Evolutionary conservation across 2,888 invertebrate species (phyloP).

Genomic region (Taenaris catops): DNA sequence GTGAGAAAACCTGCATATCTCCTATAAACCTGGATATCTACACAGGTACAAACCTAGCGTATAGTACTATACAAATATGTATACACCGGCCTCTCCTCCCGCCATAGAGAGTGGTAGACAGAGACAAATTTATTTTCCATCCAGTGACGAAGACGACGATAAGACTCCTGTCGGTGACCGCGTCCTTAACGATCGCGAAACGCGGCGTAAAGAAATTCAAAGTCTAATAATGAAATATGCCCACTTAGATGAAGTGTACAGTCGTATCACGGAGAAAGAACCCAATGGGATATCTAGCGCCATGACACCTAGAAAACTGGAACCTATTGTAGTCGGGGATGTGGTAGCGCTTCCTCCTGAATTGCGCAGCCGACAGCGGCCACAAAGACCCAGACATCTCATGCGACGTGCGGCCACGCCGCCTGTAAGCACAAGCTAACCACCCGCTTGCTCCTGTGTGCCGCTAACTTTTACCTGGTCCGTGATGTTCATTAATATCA

Average conservation of each 20-base stretch:
- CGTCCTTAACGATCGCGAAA: conserved; percentile 85
- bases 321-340: conserved; percentile 60
- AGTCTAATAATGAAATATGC: conserved; percentile 91
- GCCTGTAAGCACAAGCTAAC: conserved; percentile 76
- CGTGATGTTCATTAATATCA: conserved; percentile 49
- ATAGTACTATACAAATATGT: too few species aligned
- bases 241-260: conserved; percentile 86
- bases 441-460: conserved; percentile 63
- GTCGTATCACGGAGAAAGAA: conserved; percentile 61
- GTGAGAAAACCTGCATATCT: too few species aligned
- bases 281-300: conserved; percentile 43
- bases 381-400: conserved; percentile 65
- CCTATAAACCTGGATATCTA: too few species aligned
- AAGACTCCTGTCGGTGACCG: conserved; percentile 77
- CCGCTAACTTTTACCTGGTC: conserved; percentile 70
- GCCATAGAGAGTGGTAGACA: conserved; percentile 55
- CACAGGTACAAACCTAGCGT: too few species aligned
- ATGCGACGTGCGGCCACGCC: conserved; percentile 76
- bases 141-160: conserved; percentile 72
- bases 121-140: conserved; percentile 70
- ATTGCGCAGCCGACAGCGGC: conserved; percentile 62
- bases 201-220: conserved; percentile 90
- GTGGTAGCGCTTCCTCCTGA: conserved; percentile 65
- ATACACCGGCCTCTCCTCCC: conserved; percentile 61
- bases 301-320: conserved; percentile 38